Percentiles rank a stretch among this genome's conserved stretches.
These are phyloP conservation scores for Athalia rosae DNA, from an alignment of 2,888 invertebrate genomes.

Conservation along the genomic window DNA sequence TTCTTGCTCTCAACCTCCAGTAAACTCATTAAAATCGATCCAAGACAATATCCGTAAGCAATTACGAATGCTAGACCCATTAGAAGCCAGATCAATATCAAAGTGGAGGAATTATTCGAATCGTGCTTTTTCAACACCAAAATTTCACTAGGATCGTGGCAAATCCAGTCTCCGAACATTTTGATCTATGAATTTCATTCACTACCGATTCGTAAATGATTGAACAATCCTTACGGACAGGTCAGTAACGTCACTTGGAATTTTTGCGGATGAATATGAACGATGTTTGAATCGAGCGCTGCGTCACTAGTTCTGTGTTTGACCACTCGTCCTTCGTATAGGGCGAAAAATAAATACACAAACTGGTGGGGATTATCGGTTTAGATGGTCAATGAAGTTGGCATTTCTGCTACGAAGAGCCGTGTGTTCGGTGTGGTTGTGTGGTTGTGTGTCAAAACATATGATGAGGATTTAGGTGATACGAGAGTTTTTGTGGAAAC, in stretches of 20 bases:
- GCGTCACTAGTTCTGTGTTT: no score
- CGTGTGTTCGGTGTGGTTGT: constrained; percentile 7
- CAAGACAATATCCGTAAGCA: constrained; percentile 38
- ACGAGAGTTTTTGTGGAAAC: background rate
- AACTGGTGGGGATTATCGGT: constrained; percentile 6
- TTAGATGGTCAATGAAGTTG: background rate
- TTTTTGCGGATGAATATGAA: no score
- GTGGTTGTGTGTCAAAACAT: constrained; percentile 57
- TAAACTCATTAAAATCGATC: constrained; percentile 25
- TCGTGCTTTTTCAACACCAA: no score
- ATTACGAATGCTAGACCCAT: constrained; percentile 25
- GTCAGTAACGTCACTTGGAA: no score
- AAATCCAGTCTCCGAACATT: no score
- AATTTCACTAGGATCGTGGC: no score
- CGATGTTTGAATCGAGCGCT: no score
- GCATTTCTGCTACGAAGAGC: constrained; percentile 19
- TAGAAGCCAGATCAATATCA: constrained; percentile 27
- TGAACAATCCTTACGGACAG: no score
- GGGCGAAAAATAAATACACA: background rate
- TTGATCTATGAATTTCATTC: no score
- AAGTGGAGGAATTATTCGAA: constrained; percentile 1
- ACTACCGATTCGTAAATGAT: no score
- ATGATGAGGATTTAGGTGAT: constrained; percentile 57
- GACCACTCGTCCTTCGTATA: background rate
- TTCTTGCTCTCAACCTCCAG: constrained; percentile 1